These are phyloP conservation scores for Melieria picta DNA, from an alignment of 2,888 invertebrate genomes.

Conservation along the genomic window DNA sequence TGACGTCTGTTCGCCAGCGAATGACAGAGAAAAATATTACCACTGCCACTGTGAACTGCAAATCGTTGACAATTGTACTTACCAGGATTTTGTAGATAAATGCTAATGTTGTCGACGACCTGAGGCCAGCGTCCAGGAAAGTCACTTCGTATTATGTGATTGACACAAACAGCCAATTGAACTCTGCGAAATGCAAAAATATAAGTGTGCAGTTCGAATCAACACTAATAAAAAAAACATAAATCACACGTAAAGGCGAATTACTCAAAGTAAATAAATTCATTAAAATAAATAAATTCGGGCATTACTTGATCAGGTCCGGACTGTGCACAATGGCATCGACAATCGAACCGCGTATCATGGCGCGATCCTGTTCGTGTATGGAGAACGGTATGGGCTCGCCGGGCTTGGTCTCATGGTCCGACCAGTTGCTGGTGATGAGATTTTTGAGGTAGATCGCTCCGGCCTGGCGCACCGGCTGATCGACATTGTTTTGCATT, in stretches of 20 bases:
- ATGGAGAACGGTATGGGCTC: constrained; percentile 84
- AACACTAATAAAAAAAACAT: background rate
- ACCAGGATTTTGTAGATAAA: constrained; percentile 87
- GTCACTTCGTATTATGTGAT: constrained; percentile 93
- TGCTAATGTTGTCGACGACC: constrained; percentile 93
- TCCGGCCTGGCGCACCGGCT: constrained; percentile 94
- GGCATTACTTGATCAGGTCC: constrained; percentile 77
- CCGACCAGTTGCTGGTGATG: constrained; percentile 88
- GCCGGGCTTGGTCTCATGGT: constrained; percentile 79
- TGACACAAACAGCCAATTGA: constrained; percentile 92
- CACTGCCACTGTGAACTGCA: too few relatives aligned
- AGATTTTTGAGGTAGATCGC: constrained; percentile 97
- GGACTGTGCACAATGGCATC: constrained; percentile 95
- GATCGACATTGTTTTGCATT: constrained; percentile 88
- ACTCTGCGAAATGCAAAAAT: constrained; percentile 68
- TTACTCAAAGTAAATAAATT: background rate
- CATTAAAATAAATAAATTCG: background rate
- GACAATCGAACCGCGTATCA: constrained; percentile 93
- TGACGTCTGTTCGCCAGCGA: constrained; percentile 69
- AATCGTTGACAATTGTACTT: background rate
- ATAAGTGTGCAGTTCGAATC: constrained; percentile 3
- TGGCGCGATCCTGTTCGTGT: constrained; percentile 95
- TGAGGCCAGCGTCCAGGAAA: constrained; percentile 96
- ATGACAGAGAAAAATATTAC: background rate
- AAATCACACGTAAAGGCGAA: background rate